phyloP scores from a whole-genome alignment of 2,113 vertebrate genomes.

The Hypanus sabinus region DNA sequence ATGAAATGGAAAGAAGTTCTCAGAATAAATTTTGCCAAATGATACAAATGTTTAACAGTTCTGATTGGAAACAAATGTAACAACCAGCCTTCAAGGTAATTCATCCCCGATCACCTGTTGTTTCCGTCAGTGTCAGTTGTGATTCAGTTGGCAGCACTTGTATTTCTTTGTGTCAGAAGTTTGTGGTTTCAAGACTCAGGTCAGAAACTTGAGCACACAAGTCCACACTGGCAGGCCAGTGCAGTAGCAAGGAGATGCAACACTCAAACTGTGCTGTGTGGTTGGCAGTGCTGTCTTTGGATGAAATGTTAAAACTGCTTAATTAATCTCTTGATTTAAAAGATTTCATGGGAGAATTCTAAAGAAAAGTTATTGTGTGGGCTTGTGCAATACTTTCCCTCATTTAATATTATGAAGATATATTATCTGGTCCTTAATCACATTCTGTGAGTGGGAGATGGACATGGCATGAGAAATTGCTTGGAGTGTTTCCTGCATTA shows the following conservation, averaged over 20 bases:
- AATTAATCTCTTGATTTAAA: neutral
- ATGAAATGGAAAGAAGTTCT: neutral
- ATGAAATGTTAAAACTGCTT: neutral
- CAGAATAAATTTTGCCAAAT: neutral
- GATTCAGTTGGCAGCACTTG: neutral
- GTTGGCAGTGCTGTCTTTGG: neutral
- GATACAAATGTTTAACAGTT: slow-evolving; percentile 30
- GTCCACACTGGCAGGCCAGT: neutral
- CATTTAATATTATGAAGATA: no score
- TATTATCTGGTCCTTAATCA: no score
- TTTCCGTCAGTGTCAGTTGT: neutral
- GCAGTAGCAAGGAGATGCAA: neutral
- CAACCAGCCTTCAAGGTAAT: neutral
- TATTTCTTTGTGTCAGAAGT: neutral
- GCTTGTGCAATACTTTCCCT: no score
- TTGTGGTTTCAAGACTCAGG: neutral
- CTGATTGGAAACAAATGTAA: slow-evolving; percentile 5
- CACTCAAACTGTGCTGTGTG: neutral
- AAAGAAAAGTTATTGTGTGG: neutral
- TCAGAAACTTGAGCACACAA: neutral
- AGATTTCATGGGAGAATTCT: neutral
- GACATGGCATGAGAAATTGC: no score
- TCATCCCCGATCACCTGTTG: neutral
- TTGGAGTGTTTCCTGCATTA: no score
- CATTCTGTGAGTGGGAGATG: no score